A percentile compares a stretch with the other conserved stretches of the same genome.
Conservation (phyloP, 2,797 vertebrate genomes). For the Simalia tracyae region DNA sequence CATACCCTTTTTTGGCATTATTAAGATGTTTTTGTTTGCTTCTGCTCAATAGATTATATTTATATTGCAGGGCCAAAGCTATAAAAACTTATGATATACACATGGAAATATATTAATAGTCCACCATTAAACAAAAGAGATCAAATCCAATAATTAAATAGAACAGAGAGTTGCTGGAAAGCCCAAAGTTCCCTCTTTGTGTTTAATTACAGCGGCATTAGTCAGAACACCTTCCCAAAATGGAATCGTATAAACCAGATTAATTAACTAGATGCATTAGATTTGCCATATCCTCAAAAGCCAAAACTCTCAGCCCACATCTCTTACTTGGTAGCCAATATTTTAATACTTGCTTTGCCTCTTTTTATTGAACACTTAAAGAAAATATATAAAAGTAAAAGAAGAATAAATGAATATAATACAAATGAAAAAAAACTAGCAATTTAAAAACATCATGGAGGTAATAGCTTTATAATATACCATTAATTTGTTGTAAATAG, state of each 20-base stretch:
- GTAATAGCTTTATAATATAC: neutral
- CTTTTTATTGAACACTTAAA: neutral
- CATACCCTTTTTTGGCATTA: neutral
- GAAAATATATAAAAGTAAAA: neutral
- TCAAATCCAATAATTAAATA: neutral
- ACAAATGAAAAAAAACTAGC: neutral
- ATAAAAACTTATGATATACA: neutral
- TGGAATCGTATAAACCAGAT: neutral
- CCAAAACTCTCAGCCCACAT: neutral
- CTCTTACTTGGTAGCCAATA: neutral
- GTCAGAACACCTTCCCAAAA: neutral
- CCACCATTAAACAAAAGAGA: neutral
- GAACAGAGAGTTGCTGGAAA: neutral
- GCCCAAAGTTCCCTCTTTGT: neutral
- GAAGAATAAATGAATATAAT: neutral
- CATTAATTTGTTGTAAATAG: neutral
- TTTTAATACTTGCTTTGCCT: neutral
- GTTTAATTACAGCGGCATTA: neutral
- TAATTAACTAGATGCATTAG: neutral
- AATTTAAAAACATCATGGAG: neutral
- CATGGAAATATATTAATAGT: neutral
- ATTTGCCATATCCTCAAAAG: neutral
- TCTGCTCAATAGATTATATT: neutral
- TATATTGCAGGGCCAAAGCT: neutral
- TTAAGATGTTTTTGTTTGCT: neutral